Evolutionary conservation across 2,888 invertebrate genomes (phyloP).

Genomic region (Patella caerulea): DNA sequence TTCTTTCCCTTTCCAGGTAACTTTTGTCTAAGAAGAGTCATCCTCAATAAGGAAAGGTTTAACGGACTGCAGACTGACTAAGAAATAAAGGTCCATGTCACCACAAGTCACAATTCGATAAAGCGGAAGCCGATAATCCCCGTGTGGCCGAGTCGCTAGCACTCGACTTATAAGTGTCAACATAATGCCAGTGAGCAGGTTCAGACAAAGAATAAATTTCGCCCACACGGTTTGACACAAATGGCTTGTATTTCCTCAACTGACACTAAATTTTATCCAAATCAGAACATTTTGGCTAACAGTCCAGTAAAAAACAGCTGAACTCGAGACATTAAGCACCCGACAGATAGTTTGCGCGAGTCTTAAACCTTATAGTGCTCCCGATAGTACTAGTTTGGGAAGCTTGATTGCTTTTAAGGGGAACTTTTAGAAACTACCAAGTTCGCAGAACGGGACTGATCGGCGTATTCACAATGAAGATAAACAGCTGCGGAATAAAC

Average conservation of each 20-base stretch:
- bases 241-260: not conserved
- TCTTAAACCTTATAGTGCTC: not conserved
- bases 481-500: not conserved
- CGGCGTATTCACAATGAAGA: not conserved
- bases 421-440: not conserved
- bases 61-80: too few species aligned
- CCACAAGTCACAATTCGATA: not conserved
- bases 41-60: too few species aligned
- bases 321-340: not conserved
- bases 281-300: not conserved
- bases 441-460: not conserved
- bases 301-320: not conserved
- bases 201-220: constrained; percentile 1
- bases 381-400: too few species aligned
- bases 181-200: not conserved
- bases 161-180: not conserved
- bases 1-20: too few species aligned
- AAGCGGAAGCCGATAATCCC: not conserved
- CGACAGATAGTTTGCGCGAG: not conserved
- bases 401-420: too few species aligned
- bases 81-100: not conserved
- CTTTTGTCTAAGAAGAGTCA: too few species aligned
- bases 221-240: not conserved
- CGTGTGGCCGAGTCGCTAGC: not conserved
- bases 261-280: not conserved